Conservation (phyloP, 2,888 invertebrate species). For the Balanococcus diminutus region DNA sequence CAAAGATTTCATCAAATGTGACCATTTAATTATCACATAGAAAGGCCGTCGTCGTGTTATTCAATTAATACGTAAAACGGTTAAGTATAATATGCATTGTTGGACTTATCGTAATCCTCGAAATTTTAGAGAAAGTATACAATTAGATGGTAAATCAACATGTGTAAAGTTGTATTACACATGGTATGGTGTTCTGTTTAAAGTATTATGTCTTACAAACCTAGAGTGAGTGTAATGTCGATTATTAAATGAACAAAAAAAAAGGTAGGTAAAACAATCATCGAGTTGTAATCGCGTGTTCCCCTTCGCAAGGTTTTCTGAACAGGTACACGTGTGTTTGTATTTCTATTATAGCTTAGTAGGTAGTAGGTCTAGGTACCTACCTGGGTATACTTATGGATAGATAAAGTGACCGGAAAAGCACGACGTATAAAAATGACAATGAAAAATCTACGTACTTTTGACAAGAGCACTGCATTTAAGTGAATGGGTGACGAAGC, state of each 20-base stretch:
- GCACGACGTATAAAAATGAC: background rate
- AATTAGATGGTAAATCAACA: background rate
- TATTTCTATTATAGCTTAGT: too few relatives aligned
- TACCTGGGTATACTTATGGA: background rate
- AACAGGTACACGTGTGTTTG: too few relatives aligned
- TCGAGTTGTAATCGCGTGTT: background rate
- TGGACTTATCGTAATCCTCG: background rate
- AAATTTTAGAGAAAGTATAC: background rate
- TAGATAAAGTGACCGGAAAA: background rate
- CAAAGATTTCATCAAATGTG: background rate
- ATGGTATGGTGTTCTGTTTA: too few relatives aligned
- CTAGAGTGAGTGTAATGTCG: background rate
- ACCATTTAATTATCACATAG: background rate
- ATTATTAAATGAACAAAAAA: background rate
- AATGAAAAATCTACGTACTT: background rate
- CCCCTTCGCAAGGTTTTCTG: background rate
- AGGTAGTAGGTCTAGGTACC: background rate
- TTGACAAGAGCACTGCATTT: background rate
- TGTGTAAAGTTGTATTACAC: background rate
- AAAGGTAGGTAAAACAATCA: background rate
- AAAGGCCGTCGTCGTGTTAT: background rate
- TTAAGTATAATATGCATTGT: background rate
- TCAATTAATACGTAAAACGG: conserved; percentile 25
- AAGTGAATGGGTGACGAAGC: background rate
- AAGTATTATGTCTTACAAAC: too few relatives aligned